Conservation (phyloP, 1,140 invertebrate species). For the Antheraea pernyi region DNA sequence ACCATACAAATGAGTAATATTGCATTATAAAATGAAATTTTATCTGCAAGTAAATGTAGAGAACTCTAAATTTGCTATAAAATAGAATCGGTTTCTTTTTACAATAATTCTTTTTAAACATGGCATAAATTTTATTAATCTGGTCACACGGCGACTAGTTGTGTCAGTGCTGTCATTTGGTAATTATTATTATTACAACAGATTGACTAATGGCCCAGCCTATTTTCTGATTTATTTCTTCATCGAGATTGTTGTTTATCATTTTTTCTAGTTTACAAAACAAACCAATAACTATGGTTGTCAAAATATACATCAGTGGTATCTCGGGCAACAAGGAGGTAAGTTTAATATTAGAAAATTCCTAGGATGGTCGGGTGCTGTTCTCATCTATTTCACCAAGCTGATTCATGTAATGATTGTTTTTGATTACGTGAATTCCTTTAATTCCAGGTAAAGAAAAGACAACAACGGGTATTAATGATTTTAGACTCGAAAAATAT, state of each 20-base stretch:
- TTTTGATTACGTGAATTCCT: constrained; percentile 54
- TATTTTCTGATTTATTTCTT: constrained; percentile 63
- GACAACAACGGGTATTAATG: constrained; percentile 94
- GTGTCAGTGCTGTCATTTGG: constrained; percentile 28
- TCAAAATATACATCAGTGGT: constrained; percentile 93
- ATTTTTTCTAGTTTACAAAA: constrained; percentile 36
- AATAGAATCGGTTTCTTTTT: background rate
- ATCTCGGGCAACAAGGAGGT: constrained; percentile 96
- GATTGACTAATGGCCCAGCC: constrained; percentile 74
- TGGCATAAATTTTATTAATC: background rate
- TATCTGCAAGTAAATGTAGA: too few species aligned
- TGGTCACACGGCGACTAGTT: background rate
- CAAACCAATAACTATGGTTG: constrained; percentile 83
- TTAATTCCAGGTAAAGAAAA: constrained; percentile 92
- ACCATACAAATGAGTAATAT: too few species aligned
- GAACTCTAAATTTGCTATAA: background rate
- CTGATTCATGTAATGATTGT: constrained; percentile 63
- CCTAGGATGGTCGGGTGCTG: constrained; percentile 54
- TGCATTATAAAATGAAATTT: too few species aligned
- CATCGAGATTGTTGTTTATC: constrained; percentile 35
- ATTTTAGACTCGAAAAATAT: constrained; percentile 95
- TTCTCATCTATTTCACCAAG: constrained; percentile 48
- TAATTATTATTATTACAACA: constrained; percentile 64
- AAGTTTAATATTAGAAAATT: constrained; percentile 66
- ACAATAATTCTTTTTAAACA: background rate